These are phyloP conservation scores for Esperia sulphurella DNA, from an alignment of 2,888 invertebrate species.

Conservation along the genomic window DNA sequence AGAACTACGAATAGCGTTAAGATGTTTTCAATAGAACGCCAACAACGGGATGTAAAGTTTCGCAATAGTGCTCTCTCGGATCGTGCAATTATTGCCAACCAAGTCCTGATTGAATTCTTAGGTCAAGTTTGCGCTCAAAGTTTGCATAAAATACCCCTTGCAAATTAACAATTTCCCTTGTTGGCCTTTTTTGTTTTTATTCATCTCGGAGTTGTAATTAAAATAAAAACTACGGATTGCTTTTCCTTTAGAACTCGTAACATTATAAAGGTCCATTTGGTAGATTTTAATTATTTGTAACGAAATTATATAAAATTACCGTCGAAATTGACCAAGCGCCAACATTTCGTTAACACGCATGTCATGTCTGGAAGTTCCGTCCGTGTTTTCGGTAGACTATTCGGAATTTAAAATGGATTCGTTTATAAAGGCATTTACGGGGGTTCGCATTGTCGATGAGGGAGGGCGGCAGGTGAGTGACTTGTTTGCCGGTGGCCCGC, in stretches of 20 bases:
- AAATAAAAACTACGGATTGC: constrained; percentile 29
- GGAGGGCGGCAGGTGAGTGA: constrained; percentile 73
- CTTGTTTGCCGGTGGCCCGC: constrained; percentile 70
- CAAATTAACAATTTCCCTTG: constrained; percentile 55
- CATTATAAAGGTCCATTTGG: constrained; percentile 27
- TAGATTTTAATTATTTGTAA: constrained; percentile 42
- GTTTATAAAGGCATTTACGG: constrained; percentile 73
- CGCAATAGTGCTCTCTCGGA: constrained; percentile 60
- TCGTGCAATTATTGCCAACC: constrained; percentile 69
- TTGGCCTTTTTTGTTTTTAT: constrained; percentile 39
- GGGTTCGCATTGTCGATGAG: constrained; percentile 72
- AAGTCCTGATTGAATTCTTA: constrained; percentile 73
- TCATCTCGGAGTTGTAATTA: constrained; percentile 36
- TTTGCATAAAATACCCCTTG: constrained; percentile 64
- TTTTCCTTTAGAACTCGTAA: constrained; percentile 17
- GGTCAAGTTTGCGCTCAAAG: constrained; percentile 63
- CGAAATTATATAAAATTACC: constrained; percentile 49
- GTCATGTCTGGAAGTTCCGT: constrained; percentile 71
- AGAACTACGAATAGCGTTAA: constrained; percentile 59
- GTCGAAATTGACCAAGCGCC: constrained; percentile 62
- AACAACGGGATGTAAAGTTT: constrained; percentile 69
- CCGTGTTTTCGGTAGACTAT: constrained; percentile 68
- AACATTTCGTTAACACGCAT: constrained; percentile 71
- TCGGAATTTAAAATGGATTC: constrained; percentile 73
- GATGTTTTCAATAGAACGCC: constrained; percentile 71